Base-by-base conservation (phyloP, 2,888 invertebrate species). In the Venustoraphidia nigricollis region DNA sequence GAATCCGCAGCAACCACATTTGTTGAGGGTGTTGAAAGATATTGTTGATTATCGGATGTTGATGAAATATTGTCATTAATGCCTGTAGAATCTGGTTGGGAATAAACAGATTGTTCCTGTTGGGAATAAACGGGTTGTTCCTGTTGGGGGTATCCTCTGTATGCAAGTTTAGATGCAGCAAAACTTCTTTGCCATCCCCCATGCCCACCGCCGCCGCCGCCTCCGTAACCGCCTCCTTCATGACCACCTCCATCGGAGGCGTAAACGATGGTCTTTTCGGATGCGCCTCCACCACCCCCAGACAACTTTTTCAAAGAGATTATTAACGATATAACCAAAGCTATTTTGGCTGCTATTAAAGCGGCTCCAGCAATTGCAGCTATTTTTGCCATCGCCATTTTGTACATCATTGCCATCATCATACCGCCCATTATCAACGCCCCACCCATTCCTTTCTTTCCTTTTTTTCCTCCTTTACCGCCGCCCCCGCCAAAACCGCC, bases 341-440 rank as follows among this genome's bases (percentile, higher is more conserved):
- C 89, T 57, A 90, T 85, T 72, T 84, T 82, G 50, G 81, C 77
- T 34, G 60, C 82, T 59, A 89, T 88, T 52, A 89, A 67, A 11
- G 89, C 89, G 62, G 89, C 89, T 48, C 89, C 89, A 9, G 89
- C 89, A 54, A 81, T 67, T 50, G 81, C 68, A 8, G 80, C 77
- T 50, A 81, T 73, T 65, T 81, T 80, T 35, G 78, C 79, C 60
- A 81, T 73, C 51, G 79, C 75, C 66, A 81, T 65, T 63, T 81
- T 79, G 2, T 75, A 74, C 64, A 80, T 66, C 66, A 80, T 75
- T 52, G 75, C 67, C 62, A 78, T 68, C 10, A 76, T 79, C 53
- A 78, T 63, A 51, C 75, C 76, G 48, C 73, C 76, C 66, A 78
- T 69, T 66, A 79, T 67, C 59, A 78, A 61, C 61, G 73, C 70